phyloP scores from a whole-genome alignment of 2,113 vertebrate genomes.

The Epinephelus cyanopodus region DNA sequence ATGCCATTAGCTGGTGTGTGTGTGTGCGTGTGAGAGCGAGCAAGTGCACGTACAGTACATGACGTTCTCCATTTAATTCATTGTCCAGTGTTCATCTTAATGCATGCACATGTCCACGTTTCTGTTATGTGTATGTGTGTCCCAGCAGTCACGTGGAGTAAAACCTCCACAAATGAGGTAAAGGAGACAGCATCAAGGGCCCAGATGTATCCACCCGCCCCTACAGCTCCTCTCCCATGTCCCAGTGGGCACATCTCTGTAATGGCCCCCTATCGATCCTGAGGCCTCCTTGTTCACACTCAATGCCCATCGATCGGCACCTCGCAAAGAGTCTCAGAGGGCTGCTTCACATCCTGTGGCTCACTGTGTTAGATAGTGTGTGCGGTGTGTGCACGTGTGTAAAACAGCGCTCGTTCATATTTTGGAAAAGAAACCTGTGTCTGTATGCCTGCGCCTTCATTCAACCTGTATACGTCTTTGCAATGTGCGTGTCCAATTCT shows the following conservation, averaged over 20 bases:
- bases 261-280: slow-evolving; percentile 80
- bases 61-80: slow-evolving; percentile 25
- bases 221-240: slow-evolving; percentile 42
- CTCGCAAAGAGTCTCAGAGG: slow-evolving; percentile 79
- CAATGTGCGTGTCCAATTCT: neutral
- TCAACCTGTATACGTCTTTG: neutral
- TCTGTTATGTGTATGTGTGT: slow-evolving; percentile 17
- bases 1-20: slow-evolving; percentile 45
- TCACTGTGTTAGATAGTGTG: slow-evolving; percentile 30
- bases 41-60: neutral
- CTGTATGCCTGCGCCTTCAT: slow-evolving; percentile 1
- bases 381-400: slow-evolving; percentile 36
- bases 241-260: slow-evolving; percentile 79
- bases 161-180: slow-evolving; percentile 59
- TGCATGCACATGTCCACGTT: slow-evolving; percentile 15
- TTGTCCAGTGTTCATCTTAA: slow-evolving; percentile 8
- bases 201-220: slow-evolving; percentile 47
- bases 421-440: slow-evolving; percentile 7
- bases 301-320: slow-evolving; percentile 79
- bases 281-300: slow-evolving; percentile 81
- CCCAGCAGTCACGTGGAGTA: slow-evolving; percentile 40
- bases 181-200: slow-evolving; percentile 62
- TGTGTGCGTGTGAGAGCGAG: neutral
- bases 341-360: slow-evolving; percentile 70
- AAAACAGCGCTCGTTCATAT: slow-evolving; percentile 38